Evolutionary conservation across 2,113 vertebrate species (phyloP), one percentile per base, ranked within the genome.

Genomic region (Porphyrio hochstetteri): DNA sequence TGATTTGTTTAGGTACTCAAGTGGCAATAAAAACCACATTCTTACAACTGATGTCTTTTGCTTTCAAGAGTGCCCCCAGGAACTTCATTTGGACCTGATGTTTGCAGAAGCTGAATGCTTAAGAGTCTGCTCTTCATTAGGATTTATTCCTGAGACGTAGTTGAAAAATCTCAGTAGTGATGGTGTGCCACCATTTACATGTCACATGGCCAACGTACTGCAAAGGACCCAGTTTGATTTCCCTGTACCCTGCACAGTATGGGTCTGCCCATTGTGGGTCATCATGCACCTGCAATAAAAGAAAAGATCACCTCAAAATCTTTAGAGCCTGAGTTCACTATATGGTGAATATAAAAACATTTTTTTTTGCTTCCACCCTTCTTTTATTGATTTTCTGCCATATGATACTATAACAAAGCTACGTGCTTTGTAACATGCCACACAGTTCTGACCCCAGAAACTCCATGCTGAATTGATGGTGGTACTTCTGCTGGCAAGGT

Each of bases 301-400:
- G 9, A 59, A 84, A 91, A 67, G 6, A 1, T 6, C 21, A 7
- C 7, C 56, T 55, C 14, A 68, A 76, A 76, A 61, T 40, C 17
- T 79, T 82, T 28, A 15, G 20, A 44, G 11, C 8, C 87, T 48
- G 28, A 6, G 4, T 36, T 78, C 76, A 78, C 13, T 38, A 13
- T 2, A 0, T 40, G 21, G 4, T 17, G 8, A 36, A 3, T 48
- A 44, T 10, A 20, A 16, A 44, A 29, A 11, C 7, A 7, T 17
- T 11, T 35, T 42, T 46, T 46, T 46, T 46, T 46, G 4, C 16
- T 31, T 55, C 18, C 8, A 38, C 2, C 1, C 7, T 18, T 68
- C 68, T 71, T 79, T 70, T 5, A 35, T 15, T 20, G 3, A 36
- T 61, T 53, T 52, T 77, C 21, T 88, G 27, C 23, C 36, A 50